Percentiles rank a stretch among this genome's conserved stretches.
phyloP scores from a whole-genome alignment of 2,888 invertebrate species.

The Andricus quercusramuli region DNA sequence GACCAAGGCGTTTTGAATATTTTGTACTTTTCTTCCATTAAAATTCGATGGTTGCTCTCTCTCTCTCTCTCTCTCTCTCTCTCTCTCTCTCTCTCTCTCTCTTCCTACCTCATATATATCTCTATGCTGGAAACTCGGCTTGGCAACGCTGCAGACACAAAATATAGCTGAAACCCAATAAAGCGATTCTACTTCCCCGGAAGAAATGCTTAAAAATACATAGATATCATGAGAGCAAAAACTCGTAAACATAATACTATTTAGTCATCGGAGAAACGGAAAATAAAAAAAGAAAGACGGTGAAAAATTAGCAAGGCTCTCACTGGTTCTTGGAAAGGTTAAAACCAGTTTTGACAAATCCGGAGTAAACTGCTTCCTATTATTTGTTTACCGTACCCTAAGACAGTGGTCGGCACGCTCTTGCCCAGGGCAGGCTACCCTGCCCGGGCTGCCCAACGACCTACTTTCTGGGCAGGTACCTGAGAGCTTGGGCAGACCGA shows the following conservation, averaged over 20 bases:
- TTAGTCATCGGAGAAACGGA: background rate
- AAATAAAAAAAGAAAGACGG: background rate
- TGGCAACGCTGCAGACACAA: constrained; percentile 17
- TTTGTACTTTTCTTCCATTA: background rate
- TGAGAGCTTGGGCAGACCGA: no score
- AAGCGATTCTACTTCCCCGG: background rate
- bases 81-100: constrained; percentile 31
- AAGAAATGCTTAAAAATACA: constrained; percentile 17
- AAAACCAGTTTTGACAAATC: background rate
- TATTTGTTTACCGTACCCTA: background rate
- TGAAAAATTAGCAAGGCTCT: background rate
- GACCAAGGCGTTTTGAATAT: background rate
- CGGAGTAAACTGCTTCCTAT: background rate
- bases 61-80: constrained; percentile 29
- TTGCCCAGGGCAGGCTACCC: no score
- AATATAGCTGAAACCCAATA: constrained; percentile 32
- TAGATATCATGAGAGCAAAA: constrained; percentile 5
- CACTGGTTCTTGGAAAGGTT: background rate
- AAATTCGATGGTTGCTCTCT: no score
- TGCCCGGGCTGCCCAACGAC: no score
- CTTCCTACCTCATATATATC: background rate
- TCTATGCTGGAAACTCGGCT: background rate
- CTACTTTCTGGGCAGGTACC: no score
- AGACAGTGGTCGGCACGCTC: no score
- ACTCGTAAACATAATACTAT: constrained; percentile 1